Evolutionary conservation across 2,113 vertebrate species (phyloP), one percentile per base, ranked within the genome.

Genomic region (Cochlearius cochlearius): DNA sequence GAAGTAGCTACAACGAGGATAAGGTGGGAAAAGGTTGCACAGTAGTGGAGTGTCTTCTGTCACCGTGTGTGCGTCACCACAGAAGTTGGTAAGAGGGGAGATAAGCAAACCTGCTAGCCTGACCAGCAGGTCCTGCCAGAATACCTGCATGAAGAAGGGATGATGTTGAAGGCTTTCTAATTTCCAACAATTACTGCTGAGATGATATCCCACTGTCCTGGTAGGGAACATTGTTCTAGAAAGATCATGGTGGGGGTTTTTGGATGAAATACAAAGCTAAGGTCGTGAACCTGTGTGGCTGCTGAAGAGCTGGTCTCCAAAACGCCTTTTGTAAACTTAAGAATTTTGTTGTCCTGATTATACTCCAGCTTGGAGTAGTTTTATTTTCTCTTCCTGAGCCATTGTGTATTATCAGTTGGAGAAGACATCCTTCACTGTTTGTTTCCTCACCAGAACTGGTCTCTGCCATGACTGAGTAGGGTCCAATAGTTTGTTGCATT

Each of bases 381-480:
- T 12, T 68, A 3, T 76, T 93, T 89, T 66, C 79, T 86, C 60
- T 79, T 62, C 47, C 62, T 67, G n/a, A 91, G 43, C 38, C 58
- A 79, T 50, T 78, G 55, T 90, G 62, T 41, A 39, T 75, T 82
- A 78, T 72, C 86, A 50, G 36, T 10, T 90, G n/a, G 36, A 89
- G 81, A 90, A 58, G 45, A 36, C 47, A 90, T 91, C 39, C 80
- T 82, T 95, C 56, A 20, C 50, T 66, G 77, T 60, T 95, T 92
- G 77, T 60, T 95, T 92, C 89, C 86, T 95, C 45, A 64, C 15
- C 29, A 68, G 53, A 82, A 84, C 25, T 45, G 29, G 34, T 66
- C 64, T 73, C 45, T n/a, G 0, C 30, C 0, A 0, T 38, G 12
- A 63, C 41, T 58, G 77, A 82, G n/a, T 10, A 60, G n/a, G 38